These are phyloP conservation scores for Lampris incognitus DNA, from an alignment of 2,113 vertebrate genomes.

Conservation along the genomic window DNA sequence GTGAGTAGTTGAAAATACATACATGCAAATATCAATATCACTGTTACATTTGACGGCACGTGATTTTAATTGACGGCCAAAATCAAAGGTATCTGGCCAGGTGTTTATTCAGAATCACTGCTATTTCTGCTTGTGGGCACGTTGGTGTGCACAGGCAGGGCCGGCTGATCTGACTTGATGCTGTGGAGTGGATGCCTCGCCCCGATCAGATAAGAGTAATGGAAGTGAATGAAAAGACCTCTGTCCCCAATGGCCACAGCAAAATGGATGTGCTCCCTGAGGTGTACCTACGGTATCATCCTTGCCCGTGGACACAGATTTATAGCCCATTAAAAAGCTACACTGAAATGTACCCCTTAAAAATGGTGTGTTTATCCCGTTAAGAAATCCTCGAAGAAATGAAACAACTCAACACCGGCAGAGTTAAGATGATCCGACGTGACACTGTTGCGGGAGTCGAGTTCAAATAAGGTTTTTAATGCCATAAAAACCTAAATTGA, in stretches of 20 bases:
- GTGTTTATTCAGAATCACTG: conserved; percentile 21
- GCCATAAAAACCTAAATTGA: conserved; percentile 68
- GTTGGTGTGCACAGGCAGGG: conserved; percentile 30
- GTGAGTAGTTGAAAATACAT: no score
- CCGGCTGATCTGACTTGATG: conserved; percentile 51
- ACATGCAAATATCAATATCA: no score
- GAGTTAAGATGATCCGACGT: conserved; percentile 31
- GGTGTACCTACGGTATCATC: conserved; percentile 78
- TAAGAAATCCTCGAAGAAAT: conserved; percentile 62
- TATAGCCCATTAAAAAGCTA: conserved; percentile 80
- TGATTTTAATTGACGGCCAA: no score
- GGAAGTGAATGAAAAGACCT: conserved; percentile 77
- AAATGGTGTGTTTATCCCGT: conserved; percentile 70
- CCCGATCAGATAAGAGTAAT: conserved; percentile 83
- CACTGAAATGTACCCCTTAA: conserved; percentile 74
- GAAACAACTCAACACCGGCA: conserved; percentile 43
- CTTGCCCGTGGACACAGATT: conserved; percentile 78
- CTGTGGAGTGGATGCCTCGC: conserved; percentile 62
- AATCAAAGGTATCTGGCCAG: background rate
- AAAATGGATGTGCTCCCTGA: conserved; percentile 79
- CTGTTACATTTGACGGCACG: no score
- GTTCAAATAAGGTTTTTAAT: conserved; percentile 77
- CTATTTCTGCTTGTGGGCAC: conserved; percentile 27
- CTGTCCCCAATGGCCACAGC: conserved; percentile 75
- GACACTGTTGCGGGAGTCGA: conserved; percentile 50